Base-by-base conservation (phyloP, 2,888 invertebrate species). In the Leptinotarsa rubiginosa region DNA sequence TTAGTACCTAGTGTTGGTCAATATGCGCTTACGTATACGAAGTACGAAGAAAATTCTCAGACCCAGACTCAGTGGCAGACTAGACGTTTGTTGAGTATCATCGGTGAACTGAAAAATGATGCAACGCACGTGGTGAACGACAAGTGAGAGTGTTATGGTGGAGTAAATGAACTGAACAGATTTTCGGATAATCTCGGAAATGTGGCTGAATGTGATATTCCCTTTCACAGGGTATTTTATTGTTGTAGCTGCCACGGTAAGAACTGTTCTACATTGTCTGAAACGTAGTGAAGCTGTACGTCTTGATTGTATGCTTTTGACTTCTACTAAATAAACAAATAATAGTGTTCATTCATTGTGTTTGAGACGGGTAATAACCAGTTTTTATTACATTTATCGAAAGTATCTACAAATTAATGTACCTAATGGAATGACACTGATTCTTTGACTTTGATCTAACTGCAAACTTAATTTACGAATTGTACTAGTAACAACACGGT, bases 161-260 rank as follows among this genome's bases (percentile, higher is more conserved):
- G 62, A 62, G 31, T 62, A 41, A 41, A 41, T 62, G 62, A 31
- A 62, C 62, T 62, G 62, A 62, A 41, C 62, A 62, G 62, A 31
- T 62, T 62, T 62, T 62, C 25, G 62, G 25, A 41, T 62, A 18
- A 62, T 41, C 41, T 25, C 62, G 70, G 70, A 70, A 67, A 75
- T 75, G 75, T 73, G 73, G 75, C 65, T 73, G 65, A 73, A 70
- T 18, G 68, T 64, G 67, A 56, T 75, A n/a, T n/a, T 75, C 50
- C 68, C 69, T 16, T 68, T 75, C 64, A 22, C 66, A 49, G 75
- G 75, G 20, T 75, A 68, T 59, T 73, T 73, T 25, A 22, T 67
- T 68, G 65, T 70, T 64, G 31, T 75, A 41, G 68, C 64, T 54
- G 65, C 73, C 50, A 75, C 75, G 75, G 75, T 75, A 75, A 75